phyloP scores from a whole-genome alignment of 2,797 vertebrate species.

The Somateria mollissima region DNA sequence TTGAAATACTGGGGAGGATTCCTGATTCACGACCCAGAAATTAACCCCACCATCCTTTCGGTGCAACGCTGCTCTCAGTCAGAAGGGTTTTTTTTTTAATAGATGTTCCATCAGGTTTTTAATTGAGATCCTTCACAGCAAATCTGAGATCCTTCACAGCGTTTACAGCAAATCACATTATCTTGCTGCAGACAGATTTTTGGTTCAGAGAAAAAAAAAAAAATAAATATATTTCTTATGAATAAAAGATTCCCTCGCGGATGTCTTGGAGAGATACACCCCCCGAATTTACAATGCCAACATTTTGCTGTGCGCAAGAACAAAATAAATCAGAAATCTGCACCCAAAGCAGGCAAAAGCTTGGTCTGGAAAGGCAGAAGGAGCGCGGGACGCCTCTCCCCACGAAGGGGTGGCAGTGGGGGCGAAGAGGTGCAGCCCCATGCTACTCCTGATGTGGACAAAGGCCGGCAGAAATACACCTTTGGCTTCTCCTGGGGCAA shows the following conservation, averaged over 20 bases:
- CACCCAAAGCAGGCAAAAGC: background rate
- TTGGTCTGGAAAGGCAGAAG: background rate
- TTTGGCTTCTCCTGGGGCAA: background rate
- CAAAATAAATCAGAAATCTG: slow-evolving; percentile 1
- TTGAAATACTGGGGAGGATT: background rate
- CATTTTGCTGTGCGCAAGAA: slow-evolving; percentile 17
- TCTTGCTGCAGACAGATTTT: slow-evolving; percentile 41
- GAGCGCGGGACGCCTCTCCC: background rate
- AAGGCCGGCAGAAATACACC: background rate
- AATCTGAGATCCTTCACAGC: slow-evolving; percentile 7
- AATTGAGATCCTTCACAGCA: slow-evolving; percentile 22
- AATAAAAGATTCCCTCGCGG: slow-evolving; percentile 59
- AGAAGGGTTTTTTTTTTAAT: background rate
- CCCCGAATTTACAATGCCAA: slow-evolving; percentile 3
- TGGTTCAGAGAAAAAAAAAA: slow-evolving; percentile 1
- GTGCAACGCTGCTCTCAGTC: background rate
- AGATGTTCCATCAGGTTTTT: slow-evolving; percentile 17
- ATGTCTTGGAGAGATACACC: slow-evolving; percentile 30
- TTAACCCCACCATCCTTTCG: background rate
- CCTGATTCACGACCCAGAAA: background rate
- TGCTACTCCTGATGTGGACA: background rate
- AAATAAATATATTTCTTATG: background rate
- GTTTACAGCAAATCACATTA: slow-evolving; percentile 40
- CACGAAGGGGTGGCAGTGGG: fast-evolving
- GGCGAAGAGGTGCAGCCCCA: background rate